phyloP scores from a whole-genome alignment of 2,113 vertebrate species.

The Ascaphus truei region DNA sequence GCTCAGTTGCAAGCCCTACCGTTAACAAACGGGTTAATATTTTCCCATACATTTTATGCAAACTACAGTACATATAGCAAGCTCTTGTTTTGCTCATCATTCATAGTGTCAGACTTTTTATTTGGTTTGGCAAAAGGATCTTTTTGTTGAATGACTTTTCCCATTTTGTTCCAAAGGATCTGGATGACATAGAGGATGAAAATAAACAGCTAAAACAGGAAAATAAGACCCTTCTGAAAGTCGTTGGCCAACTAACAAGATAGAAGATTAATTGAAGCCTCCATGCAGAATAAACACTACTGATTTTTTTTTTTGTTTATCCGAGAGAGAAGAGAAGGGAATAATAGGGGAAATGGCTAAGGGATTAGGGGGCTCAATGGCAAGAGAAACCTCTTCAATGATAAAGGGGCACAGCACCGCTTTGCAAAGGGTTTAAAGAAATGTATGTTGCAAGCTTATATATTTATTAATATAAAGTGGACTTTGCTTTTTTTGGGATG shows the following conservation, averaged over 20 bases:
- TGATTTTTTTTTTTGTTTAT: slow-evolving; percentile 63
- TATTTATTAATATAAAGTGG: slow-evolving; percentile 70
- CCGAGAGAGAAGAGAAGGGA: background rate
- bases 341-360: background rate
- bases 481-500: slow-evolving; percentile 22
- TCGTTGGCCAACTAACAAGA: slow-evolving; percentile 96
- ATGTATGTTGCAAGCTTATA: slow-evolving; percentile 42
- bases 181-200: slow-evolving; percentile 97
- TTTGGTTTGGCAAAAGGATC: background rate
- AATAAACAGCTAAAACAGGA: slow-evolving; percentile 97
- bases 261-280: slow-evolving; percentile 68
- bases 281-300: slow-evolving; percentile 64
- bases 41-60: too few species aligned
- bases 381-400: slow-evolving; percentile 54
- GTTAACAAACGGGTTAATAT: too few species aligned
- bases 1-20: too few species aligned
- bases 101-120: too few species aligned
- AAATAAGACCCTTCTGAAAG: slow-evolving; percentile 98
- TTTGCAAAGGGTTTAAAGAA: slow-evolving; percentile 48
- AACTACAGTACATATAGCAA: too few species aligned
- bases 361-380: slow-evolving; percentile 26
- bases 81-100: too few species aligned
- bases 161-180: slow-evolving; percentile 68
- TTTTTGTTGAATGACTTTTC: slow-evolving; percentile 1
- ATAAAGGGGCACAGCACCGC: slow-evolving; percentile 45